These are phyloP conservation scores for Palythoa grandiflora DNA, from an alignment of 92 coral and sea anemone species.

Conservation along the genomic window DNA sequence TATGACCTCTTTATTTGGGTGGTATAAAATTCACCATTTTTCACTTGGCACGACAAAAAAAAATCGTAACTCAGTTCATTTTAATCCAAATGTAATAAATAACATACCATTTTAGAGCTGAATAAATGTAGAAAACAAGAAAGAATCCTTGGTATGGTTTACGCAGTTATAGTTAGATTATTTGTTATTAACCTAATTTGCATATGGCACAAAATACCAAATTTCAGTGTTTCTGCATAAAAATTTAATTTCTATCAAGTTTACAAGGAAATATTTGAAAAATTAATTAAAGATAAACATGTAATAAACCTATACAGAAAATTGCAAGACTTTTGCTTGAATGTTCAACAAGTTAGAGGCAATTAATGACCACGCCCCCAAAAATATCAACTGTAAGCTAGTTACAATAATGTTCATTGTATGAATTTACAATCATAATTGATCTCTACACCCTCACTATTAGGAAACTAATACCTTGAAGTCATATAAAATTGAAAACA, in stretches of 20 bases:
- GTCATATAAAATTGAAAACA: neutral
- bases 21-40: neutral
- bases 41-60: conserved; percentile 7
- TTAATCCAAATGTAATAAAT: conserved; percentile 32
- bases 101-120: conserved; percentile 41
- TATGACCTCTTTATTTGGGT: conserved; percentile 7
- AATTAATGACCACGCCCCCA: conserved; percentile 20
- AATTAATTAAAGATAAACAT: conserved; percentile 5
- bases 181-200: conserved; percentile 19
- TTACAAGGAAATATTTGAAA: conserved; percentile 25
- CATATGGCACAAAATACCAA: neutral
- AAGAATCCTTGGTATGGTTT: conserved; percentile 3
- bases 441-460: conserved; percentile 7
- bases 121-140: conserved; percentile 35
- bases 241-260: conserved; percentile 28
- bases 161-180: conserved; percentile 3
- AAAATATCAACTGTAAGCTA: conserved; percentile 11
- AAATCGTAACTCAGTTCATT: conserved; percentile 7
- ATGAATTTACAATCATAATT: neutral
- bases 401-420: conserved; percentile 9
- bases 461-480: conserved; percentile 1
- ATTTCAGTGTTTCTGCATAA: conserved; percentile 12
- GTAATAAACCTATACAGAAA: conserved; percentile 20
- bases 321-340: conserved; percentile 31
- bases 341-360: conserved; percentile 24